Evolutionary conservation across 2,888 invertebrate genomes (phyloP), one percentile per base, ranked within the genome.

Genomic region (Ennomos quercinarius): DNA sequence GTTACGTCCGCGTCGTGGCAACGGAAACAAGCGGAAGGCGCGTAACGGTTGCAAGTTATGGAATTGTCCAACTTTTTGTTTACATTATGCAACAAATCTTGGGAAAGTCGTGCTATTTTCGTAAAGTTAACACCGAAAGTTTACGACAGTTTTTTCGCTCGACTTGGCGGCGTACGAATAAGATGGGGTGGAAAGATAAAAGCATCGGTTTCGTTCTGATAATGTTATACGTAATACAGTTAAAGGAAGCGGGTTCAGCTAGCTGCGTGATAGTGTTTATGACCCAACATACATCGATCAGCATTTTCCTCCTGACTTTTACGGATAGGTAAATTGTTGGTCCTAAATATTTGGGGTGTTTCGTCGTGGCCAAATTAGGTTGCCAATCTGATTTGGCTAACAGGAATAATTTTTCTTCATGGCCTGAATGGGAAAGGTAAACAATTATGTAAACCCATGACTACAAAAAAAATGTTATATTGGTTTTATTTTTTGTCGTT

Each of bases 51-150:
- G 44, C 40, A 45, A 59, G 49, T 59, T 54, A 59, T 54, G 48
- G 45, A 36, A 54, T 59, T 17, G n/a, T 9, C 17, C 12, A 59
- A 59, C 59, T 59, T 59, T 58, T 54, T 49, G 59, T 59, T 59
- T 59, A 59, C 59, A 54, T 50, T 50, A 36, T 59, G 49, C 43
- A 42, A 59, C 59, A 54, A 59, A 54, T 54, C 44, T 45, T 27
- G 34, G 36, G 0, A 11, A 49, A 49, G 27, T 49, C 53, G 44
- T 45, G 39, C 41, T 48, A 45, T 59, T 54, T 37, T 59, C 37
- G 40, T 45, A 41, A 42, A 50, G 45, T 40, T 44, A 10, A 11
- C 9, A 9, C 5, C 40, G 12, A 45, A 38, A 51, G 34, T 10
- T 48, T 53, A 47, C 17, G 37, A 10, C 37, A 50, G 13, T 11